Evolutionary conservation across 1,140 invertebrate genomes (phyloP), one percentile per base, ranked within the genome.

Genomic region (Camponotus floridanus): DNA sequence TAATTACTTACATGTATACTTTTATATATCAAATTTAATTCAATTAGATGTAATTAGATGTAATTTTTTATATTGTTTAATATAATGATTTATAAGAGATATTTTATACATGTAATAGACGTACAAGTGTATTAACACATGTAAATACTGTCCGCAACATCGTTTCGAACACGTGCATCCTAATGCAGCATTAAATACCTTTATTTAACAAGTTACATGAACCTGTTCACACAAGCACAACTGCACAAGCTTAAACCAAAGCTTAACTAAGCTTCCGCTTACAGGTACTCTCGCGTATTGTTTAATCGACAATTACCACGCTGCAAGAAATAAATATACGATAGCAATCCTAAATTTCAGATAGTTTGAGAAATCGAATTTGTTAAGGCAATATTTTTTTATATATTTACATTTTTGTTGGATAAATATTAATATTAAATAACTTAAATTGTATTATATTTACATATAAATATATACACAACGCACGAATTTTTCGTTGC

Each of bases 221-320:
- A 80, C 36, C 76, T 55, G 8, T 45, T 80, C 62, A 74, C 64
- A 76, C 55, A 45, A 15, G 76, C 87, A 86, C 86, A 88, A 88
- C 73, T 74, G 85, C 85, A 73, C 71, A 65, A 76, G 88, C 55
- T 83, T 89, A 89, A 89, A 65, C 87, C 85, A 67, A 79, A 87
- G 88, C 88, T 89, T 89, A 89, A 85, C 89, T 89, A 88, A 89
- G 79, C 87, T 89, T 71, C 61, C 33, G 88, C 48, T 89, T 78
- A 89, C 61, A 73, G 74, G 55, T 68, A 57, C 59, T 67, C 33
- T 64, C n/a, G 73, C 21, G 61, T 65, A 85, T 65, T 85, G 45
- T 85, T 79, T 76, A 85, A 85, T 85, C 83, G 33, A 79, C 85
- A 86, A 85, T 85, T 64, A 85, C 15, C 42, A 62, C 15, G 61